A percentile compares a stretch with the other conserved stretches of the same genome.
phyloP scores from a whole-genome alignment of 2,888 invertebrate genomes.

The Caenorhabditis macrosperma region DNA sequence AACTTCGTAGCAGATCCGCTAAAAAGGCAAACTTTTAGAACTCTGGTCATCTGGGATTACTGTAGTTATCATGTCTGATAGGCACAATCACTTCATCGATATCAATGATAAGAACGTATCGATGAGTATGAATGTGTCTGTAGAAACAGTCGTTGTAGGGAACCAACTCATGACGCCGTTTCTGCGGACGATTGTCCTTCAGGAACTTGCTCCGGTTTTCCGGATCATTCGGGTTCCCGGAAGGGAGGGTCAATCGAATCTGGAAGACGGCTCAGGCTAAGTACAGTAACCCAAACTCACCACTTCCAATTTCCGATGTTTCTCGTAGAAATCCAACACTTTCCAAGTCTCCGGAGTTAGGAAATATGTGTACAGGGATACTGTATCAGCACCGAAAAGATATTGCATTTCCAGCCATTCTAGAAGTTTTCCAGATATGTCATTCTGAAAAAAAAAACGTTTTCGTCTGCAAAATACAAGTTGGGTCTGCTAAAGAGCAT shows the following conservation, averaged over 20 bases:
- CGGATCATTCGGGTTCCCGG: slow-evolving; percentile 92
- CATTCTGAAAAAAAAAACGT: slow-evolving; percentile 80
- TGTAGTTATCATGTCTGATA: slow-evolving; percentile 86
- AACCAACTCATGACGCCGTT: slow-evolving; percentile 93
- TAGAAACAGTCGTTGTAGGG: slow-evolving; percentile 97
- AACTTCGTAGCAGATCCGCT: slow-evolving; percentile 22
- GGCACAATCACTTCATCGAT: slow-evolving; percentile 97
- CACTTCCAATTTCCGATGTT: slow-evolving; percentile 81
- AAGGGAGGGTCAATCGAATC: slow-evolving; percentile 86
- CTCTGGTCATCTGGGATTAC: neutral
- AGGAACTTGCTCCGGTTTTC: slow-evolving; percentile 84
- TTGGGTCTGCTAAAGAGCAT: too few relatives aligned
- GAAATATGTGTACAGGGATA: slow-evolving; percentile 87
- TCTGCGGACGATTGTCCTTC: slow-evolving; percentile 92
- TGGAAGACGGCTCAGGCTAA: slow-evolving; percentile 47
- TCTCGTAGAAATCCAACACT: slow-evolving; percentile 84
- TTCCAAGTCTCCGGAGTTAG: slow-evolving; percentile 93
- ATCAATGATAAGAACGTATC: slow-evolving; percentile 87
- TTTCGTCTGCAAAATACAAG: neutral
- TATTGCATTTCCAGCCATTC: slow-evolving; percentile 94
- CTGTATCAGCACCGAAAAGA: slow-evolving; percentile 87
- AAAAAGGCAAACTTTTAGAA: neutral
- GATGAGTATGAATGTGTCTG: slow-evolving; percentile 89
- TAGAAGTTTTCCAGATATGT: slow-evolving; percentile 90
- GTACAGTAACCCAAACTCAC: slow-evolving; percentile 32